These are phyloP conservation scores for Notechis scutatus DNA, from an alignment of 2,113 vertebrate species.

Conservation along the genomic window DNA sequence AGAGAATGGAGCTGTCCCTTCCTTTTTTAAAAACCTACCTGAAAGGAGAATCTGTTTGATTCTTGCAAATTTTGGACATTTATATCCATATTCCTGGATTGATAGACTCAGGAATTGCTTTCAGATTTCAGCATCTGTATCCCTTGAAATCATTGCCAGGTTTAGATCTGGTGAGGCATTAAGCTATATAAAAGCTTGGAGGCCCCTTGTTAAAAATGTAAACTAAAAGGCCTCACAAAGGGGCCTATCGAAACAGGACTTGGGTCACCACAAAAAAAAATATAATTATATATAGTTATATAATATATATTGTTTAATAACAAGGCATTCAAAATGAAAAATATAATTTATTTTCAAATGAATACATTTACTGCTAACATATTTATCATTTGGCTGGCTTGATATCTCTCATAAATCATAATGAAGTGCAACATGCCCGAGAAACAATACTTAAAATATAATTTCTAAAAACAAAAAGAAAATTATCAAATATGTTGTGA, in stretches of 20 bases:
- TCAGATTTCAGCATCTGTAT: background rate
- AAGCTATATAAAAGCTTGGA: background rate
- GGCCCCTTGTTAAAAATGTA: background rate
- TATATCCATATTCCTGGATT: background rate
- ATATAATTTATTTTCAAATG: background rate
- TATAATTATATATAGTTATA: no score
- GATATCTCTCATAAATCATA: background rate
- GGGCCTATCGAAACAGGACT: background rate
- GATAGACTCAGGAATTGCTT: background rate
- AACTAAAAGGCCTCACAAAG: background rate
- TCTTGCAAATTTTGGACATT: background rate
- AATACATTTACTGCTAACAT: background rate
- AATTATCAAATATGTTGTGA: background rate
- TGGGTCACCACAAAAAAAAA: background rate
- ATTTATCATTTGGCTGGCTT: background rate
- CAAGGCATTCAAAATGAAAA: background rate
- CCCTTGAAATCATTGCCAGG: background rate
- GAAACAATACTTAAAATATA: background rate
- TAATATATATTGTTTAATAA: background rate
- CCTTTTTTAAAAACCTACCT: background rate
- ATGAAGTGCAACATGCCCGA: background rate
- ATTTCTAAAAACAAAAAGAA: background rate
- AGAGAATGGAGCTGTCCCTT: background rate
- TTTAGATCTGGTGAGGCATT: background rate
- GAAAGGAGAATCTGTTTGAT: background rate